A percentile compares a stretch with the other conserved stretches of the same genome.
Conservation (phyloP, 2,797 vertebrate species). For the Tachyglossus aculeatus region DNA sequence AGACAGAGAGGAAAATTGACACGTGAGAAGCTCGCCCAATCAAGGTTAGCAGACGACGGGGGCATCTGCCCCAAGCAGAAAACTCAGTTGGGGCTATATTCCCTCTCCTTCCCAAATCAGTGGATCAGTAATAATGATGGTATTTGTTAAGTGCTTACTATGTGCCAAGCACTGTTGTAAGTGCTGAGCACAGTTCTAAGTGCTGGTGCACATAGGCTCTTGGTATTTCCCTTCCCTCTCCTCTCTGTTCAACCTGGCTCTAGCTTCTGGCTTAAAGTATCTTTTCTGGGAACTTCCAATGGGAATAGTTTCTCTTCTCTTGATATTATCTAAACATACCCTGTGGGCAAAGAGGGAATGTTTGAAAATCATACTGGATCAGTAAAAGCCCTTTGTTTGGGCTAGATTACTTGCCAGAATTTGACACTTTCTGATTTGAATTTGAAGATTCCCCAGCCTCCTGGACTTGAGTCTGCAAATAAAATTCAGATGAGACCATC, state of each 20-base stretch:
- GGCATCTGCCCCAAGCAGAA: slow-evolving; percentile 14
- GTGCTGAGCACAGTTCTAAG: too few species aligned
- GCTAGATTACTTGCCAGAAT: slow-evolving; percentile 68
- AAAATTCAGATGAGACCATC: too few species aligned
- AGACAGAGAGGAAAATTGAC: background rate
- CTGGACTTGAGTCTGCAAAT: too few species aligned
- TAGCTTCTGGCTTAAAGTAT: slow-evolving; percentile 69
- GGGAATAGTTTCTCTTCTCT: slow-evolving; percentile 59
- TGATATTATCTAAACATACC: slow-evolving; percentile 58
- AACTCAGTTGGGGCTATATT: slow-evolving; percentile 18
- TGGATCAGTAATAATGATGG: too few species aligned
- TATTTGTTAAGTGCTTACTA: too few species aligned
- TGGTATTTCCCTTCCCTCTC: slow-evolving; percentile 51
- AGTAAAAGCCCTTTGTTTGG: slow-evolving; percentile 66
- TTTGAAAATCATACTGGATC: slow-evolving; percentile 69
- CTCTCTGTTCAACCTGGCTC: slow-evolving; percentile 45
- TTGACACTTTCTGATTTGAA: slow-evolving; percentile 60
- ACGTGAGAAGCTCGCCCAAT: background rate
- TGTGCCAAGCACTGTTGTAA: too few species aligned
- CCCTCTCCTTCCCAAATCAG: slow-evolving; percentile 19
- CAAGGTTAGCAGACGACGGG: background rate
- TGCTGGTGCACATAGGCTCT: slow-evolving; percentile 53
- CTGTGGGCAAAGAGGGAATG: slow-evolving; percentile 56
- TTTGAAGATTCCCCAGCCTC: too few species aligned
- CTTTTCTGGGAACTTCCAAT: slow-evolving; percentile 69